Percentiles rank a stretch among this genome's conserved stretches.
Evolutionary conservation across 2,888 invertebrate species (phyloP).

Genomic region (Lumbricus terrestris): DNA sequence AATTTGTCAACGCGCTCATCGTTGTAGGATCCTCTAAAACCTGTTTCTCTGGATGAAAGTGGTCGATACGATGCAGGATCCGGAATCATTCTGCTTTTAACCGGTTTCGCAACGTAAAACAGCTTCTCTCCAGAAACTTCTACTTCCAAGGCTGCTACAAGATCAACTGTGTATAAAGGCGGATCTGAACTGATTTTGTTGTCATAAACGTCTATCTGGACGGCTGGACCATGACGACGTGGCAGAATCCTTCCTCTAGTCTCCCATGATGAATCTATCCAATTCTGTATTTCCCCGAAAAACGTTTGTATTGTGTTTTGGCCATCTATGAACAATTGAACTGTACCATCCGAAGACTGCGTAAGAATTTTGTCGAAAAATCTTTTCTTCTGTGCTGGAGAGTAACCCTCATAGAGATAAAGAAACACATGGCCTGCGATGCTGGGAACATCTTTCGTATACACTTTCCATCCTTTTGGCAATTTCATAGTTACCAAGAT

Average conservation of each 20-base stretch:
- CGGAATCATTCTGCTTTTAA: not conserved
- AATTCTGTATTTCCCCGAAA: not conserved
- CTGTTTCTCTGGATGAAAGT: not conserved
- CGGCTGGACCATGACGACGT: constrained; percentile 11
- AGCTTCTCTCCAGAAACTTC: not conserved
- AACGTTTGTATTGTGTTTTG: not conserved
- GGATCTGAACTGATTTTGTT: not conserved
- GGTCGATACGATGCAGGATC: not conserved
- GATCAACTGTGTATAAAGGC: constrained; percentile 10
- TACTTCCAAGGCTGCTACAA: constrained; percentile 3
- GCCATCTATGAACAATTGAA: not conserved
- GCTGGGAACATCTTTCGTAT: not conserved
- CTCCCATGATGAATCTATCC: not conserved
- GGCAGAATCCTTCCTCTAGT: not conserved
- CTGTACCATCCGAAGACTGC: not conserved
- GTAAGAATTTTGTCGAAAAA: not conserved
- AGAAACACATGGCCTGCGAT: not conserved
- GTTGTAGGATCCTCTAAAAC: not conserved
- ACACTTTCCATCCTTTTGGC: not conserved
- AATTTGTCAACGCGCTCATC: not conserved
- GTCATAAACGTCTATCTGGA: constrained; percentile 17
- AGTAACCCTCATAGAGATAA: not conserved
- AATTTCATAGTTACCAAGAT: not conserved
- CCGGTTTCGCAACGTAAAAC: constrained; percentile 14
- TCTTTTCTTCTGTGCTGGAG: not conserved